Base-by-base conservation (phyloP, 2,113 vertebrate genomes). In the Manacus vitellinus region DNA sequence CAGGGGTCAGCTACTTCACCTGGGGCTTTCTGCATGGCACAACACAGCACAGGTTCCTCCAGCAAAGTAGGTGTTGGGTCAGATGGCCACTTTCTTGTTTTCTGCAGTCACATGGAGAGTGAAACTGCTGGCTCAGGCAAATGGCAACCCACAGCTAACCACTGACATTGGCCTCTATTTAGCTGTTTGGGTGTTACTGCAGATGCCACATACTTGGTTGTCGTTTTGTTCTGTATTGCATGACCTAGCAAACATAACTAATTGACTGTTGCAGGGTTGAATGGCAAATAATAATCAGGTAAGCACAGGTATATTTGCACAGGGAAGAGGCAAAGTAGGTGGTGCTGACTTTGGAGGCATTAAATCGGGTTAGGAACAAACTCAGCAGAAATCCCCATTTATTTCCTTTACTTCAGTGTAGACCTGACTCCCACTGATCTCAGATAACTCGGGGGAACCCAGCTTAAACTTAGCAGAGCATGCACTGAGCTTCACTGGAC, bases 221-320 rank as follows among this genome's bases (percentile, higher is more conserved):
- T 33, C 2, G 0, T 8, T 78, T 92, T 87, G 58, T 81, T 79
- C 87, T 61, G 25, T 41, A 3, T n/a, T 89, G 56, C 70, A 41
- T 49, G 93, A 93, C 73, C n/a, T 62, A 79, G 73, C 68, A 91
- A 95, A 85, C 49, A 54, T 25, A 76, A 95, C 62, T 89, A 94
- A 91, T 82, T 84, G 47, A 41, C 52, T 2, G 0, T 41, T 23
- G 58, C 41, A 58, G 71, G 54, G 62, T 20, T 78, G 79, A 81
- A 89, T 41, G 55, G n/a, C 62, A 85, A 92, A 63, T 94, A 95
- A 96, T 92, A 76, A 94, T 22, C 47, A 79, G 41, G 91, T 94
- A 24, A 86, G 72, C 2, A 2, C 51, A 52, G 55, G 35, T 27
- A 23, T 73, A 91, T 95, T 95, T 92, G 80, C 91, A 94, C 77